A percentile compares a stretch with the other conserved stretches of the same genome.
These are phyloP conservation scores for Martes martes DNA, from an alignment of 2,113 vertebrate species.

Conservation along the genomic window DNA sequence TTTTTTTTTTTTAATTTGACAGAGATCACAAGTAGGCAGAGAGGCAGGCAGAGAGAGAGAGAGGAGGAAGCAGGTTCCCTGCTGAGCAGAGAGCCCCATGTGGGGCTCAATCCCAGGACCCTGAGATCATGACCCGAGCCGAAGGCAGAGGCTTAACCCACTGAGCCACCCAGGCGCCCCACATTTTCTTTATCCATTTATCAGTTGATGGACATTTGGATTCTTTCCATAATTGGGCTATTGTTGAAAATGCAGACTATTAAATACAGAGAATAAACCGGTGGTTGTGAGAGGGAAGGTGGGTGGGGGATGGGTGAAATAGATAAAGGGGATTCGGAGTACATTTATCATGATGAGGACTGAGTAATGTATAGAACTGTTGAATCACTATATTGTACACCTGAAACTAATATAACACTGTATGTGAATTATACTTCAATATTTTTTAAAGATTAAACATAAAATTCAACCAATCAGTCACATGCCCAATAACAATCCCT, in stretches of 20 bases:
- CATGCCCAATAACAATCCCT: background rate
- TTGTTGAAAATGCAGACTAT: background rate
- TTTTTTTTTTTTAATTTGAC: too few species aligned
- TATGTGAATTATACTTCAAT: background rate
- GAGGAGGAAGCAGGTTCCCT: too few species aligned
- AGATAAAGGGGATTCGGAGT: background rate
- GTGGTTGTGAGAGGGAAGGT: background rate
- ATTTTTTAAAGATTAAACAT: background rate
- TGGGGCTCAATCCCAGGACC: too few species aligned
- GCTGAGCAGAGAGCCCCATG: too few species aligned
- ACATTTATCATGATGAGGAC: background rate
- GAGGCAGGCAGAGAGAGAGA: too few species aligned
- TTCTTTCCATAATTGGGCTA: too few species aligned
- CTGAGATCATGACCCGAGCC: too few species aligned
- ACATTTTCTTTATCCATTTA: too few species aligned
- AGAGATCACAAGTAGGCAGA: too few species aligned
- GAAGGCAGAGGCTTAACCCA: too few species aligned
- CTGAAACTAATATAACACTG: background rate
- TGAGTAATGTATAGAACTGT: background rate
- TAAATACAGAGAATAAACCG: background rate
- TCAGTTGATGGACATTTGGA: too few species aligned
- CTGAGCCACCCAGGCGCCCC: too few species aligned
- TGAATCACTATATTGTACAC: background rate
- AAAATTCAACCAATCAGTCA: background rate
- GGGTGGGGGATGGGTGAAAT: background rate